These are phyloP conservation scores for Puntigrus tetrazona DNA, from an alignment of 2,113 vertebrate species.

Conservation along the genomic window DNA sequence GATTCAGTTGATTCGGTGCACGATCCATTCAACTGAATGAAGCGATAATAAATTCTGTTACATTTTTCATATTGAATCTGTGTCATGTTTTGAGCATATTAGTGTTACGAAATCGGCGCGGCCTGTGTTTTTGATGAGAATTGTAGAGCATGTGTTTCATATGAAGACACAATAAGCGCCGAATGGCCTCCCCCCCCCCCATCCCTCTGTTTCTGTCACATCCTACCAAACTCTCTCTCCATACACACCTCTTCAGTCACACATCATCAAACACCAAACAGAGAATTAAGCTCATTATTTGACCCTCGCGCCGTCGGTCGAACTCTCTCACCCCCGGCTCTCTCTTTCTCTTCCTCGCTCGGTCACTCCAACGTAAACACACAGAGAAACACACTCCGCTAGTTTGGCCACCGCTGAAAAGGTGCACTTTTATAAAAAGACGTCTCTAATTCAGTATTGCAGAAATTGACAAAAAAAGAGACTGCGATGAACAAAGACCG, in stretches of 20 bases:
- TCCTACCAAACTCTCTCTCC: background rate
- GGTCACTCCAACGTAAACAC: background rate
- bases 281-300: slow-evolving; percentile 34
- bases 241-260: slow-evolving; percentile 38
- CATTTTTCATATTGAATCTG: background rate
- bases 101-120: background rate
- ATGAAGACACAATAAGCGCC: background rate
- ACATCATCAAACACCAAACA: slow-evolving; percentile 35
- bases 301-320: slow-evolving; percentile 40
- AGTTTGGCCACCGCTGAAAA: background rate
- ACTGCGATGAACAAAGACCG: background rate
- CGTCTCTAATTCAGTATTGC: background rate
- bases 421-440: no score
- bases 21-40: background rate
- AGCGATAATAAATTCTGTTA: background rate
- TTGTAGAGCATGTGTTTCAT: background rate
- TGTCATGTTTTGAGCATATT: background rate
- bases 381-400: background rate
- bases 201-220: background rate
- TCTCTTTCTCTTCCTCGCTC: slow-evolving; percentile 2
- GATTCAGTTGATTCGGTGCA: background rate
- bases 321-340: slow-evolving; percentile 23
- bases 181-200: background rate
- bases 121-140: background rate
- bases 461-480: background rate